Evolutionary conservation across 64 coral and sea anemone genomes (phyloP).

Genomic region (Stichodactyla mertensii): DNA sequence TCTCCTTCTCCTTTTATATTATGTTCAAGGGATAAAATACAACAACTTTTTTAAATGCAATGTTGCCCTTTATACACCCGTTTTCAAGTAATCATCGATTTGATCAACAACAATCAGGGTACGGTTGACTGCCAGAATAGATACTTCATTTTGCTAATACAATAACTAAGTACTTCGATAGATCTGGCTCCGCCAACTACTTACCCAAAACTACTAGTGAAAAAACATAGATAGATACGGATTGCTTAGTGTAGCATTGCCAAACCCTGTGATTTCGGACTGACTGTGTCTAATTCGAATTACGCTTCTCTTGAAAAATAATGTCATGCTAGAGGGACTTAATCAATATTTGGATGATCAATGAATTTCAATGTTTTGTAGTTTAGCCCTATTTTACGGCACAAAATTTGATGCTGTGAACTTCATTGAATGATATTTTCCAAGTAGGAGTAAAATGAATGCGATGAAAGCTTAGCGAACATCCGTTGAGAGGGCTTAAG

Average conservation of each 20-base stretch:
- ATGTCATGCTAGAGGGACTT: not conserved
- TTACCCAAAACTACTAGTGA: not conserved
- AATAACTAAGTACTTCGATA: not conserved
- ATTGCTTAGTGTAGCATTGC: not conserved
- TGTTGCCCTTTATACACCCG: not conserved
- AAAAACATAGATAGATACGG: not conserved
- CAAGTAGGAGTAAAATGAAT: not conserved
- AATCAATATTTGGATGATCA: not conserved
- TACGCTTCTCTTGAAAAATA: not conserved
- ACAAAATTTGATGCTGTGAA: not conserved
- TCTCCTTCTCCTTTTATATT: too few species aligned
- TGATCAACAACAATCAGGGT: not conserved
- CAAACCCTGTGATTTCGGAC: not conserved
- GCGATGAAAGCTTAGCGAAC: not conserved
- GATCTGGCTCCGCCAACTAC: not conserved
- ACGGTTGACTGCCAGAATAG: conserved; percentile 4
- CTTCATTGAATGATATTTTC: conserved; percentile 7
- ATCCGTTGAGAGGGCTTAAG: conserved; percentile 14
- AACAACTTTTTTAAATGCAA: too few species aligned
- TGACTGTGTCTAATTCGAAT: not conserved
- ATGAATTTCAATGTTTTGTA: not conserved
- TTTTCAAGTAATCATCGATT: not conserved
- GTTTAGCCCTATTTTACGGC: not conserved
- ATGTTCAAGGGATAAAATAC: not conserved
- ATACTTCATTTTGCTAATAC: conserved; percentile 5